A percentile compares a stretch with the other conserved stretches of the same genome.
These are phyloP conservation scores for Littorina saxatilis DNA, from an alignment of 1,140 invertebrate species.

Conservation along the genomic window DNA sequence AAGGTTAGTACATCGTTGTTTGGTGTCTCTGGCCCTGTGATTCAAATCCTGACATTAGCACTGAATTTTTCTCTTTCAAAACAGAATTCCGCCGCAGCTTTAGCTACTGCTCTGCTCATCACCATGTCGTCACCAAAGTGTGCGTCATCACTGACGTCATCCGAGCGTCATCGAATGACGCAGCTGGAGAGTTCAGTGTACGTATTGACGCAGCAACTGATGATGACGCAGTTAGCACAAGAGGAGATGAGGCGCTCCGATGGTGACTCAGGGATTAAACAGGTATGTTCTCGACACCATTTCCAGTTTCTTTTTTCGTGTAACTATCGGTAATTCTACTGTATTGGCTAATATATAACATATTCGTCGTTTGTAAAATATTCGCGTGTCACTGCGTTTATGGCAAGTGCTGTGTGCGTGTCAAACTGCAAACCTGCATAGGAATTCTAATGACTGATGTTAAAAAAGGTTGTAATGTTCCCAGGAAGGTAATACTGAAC, in stretches of 20 bases:
- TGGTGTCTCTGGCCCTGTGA: background rate
- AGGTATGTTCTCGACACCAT: slow-evolving; percentile 17
- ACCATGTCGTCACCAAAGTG: background rate
- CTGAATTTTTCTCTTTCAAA: background rate
- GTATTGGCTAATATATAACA: too few species aligned
- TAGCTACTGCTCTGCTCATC: background rate
- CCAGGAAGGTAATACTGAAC: too few species aligned
- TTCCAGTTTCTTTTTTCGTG: too few species aligned
- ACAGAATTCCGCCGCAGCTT: background rate
- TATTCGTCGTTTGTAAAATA: background rate
- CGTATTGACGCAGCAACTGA: slow-evolving; percentile 41
- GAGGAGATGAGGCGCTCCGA: slow-evolving; percentile 47
- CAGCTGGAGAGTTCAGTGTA: slow-evolving; percentile 22
- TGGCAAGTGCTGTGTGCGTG: too few species aligned
- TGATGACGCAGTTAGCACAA: slow-evolving; percentile 49
- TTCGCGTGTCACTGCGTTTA: too few species aligned
- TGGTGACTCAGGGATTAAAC: slow-evolving; percentile 50
- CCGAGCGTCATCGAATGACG: background rate
- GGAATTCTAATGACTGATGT: too few species aligned
- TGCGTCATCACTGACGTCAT: slow-evolving; percentile 2
- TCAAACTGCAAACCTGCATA: too few species aligned
- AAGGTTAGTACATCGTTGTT: background rate
- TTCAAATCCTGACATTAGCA: background rate
- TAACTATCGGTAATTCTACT: too few species aligned
- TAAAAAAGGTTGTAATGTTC: too few species aligned